Percentiles rank a stretch among this genome's conserved stretches.
These are phyloP conservation scores for Acronicta aceris DNA, from an alignment of 2,888 invertebrate species.

Conservation along the genomic window DNA sequence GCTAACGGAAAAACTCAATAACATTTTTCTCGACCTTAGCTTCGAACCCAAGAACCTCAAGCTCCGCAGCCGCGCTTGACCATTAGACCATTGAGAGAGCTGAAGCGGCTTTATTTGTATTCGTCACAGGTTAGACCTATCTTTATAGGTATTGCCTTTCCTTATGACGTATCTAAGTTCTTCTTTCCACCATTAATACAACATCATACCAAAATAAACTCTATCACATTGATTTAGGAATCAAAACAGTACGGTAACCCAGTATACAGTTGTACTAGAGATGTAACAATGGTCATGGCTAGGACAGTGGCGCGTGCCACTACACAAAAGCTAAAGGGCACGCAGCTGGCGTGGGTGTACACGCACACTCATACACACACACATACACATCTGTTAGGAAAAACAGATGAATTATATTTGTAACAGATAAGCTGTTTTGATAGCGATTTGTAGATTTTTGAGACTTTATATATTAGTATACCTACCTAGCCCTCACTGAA, in stretches of 20 bases:
- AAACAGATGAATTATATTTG: constrained; percentile 41
- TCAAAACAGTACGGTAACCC: constrained; percentile 17
- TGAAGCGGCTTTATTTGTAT: too few relatives aligned
- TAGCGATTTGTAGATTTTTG: background rate
- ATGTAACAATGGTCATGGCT: constrained; percentile 64
- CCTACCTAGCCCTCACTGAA: too few relatives aligned
- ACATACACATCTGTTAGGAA: constrained; percentile 28
- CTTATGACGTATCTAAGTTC: background rate
- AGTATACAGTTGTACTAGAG: constrained; percentile 34
- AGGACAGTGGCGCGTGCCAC: constrained; percentile 81
- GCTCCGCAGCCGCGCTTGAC: too few relatives aligned
- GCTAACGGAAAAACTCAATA: too few relatives aligned
- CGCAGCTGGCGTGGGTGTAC: constrained; percentile 83
- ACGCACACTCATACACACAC: constrained; percentile 62
- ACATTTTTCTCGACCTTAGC: too few relatives aligned
- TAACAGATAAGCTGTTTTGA: constrained; percentile 16
- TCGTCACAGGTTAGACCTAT: background rate
- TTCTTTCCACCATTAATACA: too few relatives aligned
- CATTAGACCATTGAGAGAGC: too few relatives aligned
- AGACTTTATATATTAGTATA: too few relatives aligned
- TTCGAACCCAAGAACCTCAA: too few relatives aligned
- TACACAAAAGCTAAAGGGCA: constrained; percentile 75
- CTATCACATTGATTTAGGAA: constrained; percentile 14
- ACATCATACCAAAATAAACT: constrained; percentile 9
- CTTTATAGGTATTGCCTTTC: constrained; percentile 11